Evolutionary conservation across 2,888 invertebrate genomes (phyloP).

Genomic region (Diaprepes abbreviatus): DNA sequence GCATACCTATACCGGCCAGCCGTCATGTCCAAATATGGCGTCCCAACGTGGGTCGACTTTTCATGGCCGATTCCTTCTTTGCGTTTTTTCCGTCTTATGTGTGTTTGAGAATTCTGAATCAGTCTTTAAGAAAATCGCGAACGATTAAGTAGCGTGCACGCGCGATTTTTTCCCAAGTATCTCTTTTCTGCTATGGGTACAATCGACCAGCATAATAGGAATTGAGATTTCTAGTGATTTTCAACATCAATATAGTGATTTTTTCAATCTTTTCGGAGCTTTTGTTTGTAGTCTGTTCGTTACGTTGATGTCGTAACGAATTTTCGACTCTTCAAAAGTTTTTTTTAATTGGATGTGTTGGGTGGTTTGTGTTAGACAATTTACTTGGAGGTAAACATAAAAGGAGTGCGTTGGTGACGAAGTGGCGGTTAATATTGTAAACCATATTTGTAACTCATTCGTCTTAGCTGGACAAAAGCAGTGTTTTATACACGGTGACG

Average conservation of each 20-base stretch:
- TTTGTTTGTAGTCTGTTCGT: conserved; percentile 28
- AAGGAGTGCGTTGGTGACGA: not conserved
- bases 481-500: no score
- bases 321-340: conserved; percentile 35
- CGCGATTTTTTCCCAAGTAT: conserved; percentile 26
- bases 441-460: no score
- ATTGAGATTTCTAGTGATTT: conserved; percentile 41
- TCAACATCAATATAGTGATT: conserved; percentile 17
- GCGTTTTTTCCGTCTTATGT: conserved; percentile 45
- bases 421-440: no score
- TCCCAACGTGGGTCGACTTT: conserved; percentile 30
- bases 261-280: conserved; percentile 17
- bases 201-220: conserved; percentile 48
- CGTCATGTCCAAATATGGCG: conserved; percentile 48
- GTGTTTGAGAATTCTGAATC: conserved; percentile 32
- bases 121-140: conserved; percentile 48
- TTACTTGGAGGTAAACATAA: conserved; percentile 6
- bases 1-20: conserved; percentile 31
- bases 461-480: no score
- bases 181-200: conserved; percentile 48
- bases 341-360: not conserved
- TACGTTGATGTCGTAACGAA: conserved; percentile 35
- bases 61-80: conserved; percentile 49
- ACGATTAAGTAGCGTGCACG: conserved; percentile 45
- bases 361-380: conserved; percentile 19